Base-by-base conservation (phyloP, 2,797 vertebrate species). In the Halcyon smyrnensis region DNA sequence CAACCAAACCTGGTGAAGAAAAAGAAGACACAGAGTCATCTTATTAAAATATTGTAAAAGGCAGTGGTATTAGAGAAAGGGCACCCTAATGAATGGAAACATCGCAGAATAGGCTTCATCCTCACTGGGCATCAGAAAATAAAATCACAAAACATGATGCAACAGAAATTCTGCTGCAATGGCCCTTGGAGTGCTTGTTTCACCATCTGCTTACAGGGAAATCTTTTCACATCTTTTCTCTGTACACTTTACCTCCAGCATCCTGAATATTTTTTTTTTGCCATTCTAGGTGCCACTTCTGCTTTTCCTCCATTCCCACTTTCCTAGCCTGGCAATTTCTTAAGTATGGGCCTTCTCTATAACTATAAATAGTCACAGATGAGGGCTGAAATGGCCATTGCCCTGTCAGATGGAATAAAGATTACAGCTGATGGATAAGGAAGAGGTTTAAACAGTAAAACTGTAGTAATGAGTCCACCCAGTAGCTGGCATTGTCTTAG, bases 361-460 rank as follows among this genome's bases (percentile, higher is more conserved):
- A 65, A 16, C 34, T 71, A 32, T 53, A 85, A 82, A 60, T 34
- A 92, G 30, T 46, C 46, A 56, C 2, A 63, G 73, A 48, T 23
- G 25, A 85, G 41, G 25, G 19, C 17, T 76, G 21, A 50, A 69
- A 90, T 50, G 39, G 9, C 18, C 67, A 67, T 50, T 86, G 36
- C 25, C 39, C 43, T 89, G 56, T 77, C 88, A 95, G 56, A 77
- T 76, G 48, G 51, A 91, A 95, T 84, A 91, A 91, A 79, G 18
- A 59, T 76, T 79, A 69, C 25, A 81, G 50, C 24, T 65, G 67
- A 76, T 39, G 27, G 50, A 80, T 70, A 83, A 95, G 54, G 51
- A 80, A 87, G 76, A 84, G 34, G 11, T 84, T 94, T 41, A 89
- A 95, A 81, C 30, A 75, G 34, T 63, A 85, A 78, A 87, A 87